Evolutionary conservation across 2,888 invertebrate species (phyloP).

Genomic region (Ophioninae sp.): DNA sequence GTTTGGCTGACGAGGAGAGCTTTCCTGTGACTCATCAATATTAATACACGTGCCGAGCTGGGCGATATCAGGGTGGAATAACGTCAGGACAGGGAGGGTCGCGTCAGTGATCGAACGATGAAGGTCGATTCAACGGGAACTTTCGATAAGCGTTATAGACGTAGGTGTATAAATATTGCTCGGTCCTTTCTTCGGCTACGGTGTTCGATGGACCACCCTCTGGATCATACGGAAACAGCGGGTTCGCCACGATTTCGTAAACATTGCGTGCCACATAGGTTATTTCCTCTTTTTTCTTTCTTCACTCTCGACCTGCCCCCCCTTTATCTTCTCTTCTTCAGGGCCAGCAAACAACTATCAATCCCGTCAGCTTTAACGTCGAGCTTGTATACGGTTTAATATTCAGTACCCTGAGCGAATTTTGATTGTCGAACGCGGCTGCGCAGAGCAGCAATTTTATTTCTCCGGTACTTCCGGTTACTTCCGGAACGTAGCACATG

Average conservation of each 20-base stretch:
- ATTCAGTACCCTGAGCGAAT: not conserved
- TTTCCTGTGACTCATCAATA: not conserved
- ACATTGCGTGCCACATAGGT: constrained; percentile 47
- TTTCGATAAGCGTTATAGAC: no score
- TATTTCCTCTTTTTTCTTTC: constrained; percentile 12
- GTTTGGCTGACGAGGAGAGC: not conserved
- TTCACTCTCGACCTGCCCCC: constrained; percentile 6
- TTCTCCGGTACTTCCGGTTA: no score
- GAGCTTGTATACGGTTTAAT: not conserved
- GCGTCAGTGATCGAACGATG: no score
- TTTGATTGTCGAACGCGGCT: no score
- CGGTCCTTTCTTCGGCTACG: constrained; percentile 14
- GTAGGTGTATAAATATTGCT: not conserved
- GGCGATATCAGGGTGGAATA: no score
- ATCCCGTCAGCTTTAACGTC: not conserved
- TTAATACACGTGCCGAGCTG: no score
- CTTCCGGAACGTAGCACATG: no score
- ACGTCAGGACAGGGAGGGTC: no score
- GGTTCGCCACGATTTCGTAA: constrained; percentile 47
- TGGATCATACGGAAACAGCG: constrained; percentile 24
- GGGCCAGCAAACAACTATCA: not conserved
- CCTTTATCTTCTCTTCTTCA: not conserved
- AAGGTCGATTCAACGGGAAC: no score
- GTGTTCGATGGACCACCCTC: constrained; percentile 30
- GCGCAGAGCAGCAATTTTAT: no score